Evolutionary conservation across 2,888 invertebrate species (phyloP).

Genomic region (Caenorhabditis zanzibari): DNA sequence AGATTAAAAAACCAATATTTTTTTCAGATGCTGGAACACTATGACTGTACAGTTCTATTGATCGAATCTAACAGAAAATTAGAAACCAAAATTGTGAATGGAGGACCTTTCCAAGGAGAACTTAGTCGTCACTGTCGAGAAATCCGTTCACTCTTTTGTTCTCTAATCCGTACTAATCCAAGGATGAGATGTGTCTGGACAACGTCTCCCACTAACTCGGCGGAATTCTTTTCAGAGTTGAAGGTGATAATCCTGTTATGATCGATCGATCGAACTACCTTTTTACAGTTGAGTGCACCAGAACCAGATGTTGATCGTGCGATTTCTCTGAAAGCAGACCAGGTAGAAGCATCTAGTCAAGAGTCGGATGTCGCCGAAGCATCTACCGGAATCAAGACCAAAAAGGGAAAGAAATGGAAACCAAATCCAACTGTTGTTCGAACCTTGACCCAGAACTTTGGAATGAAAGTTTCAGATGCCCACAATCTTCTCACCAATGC

Average conservation of each 20-base stretch:
- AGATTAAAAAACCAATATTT: neutral
- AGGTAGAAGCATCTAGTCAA: constrained; percentile 50
- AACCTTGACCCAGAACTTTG: constrained; percentile 59
- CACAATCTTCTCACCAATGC: constrained; percentile 44
- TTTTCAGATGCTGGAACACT: constrained; percentile 81
- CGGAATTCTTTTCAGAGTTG: constrained; percentile 95
- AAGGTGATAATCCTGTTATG: constrained; percentile 87
- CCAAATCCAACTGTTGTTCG: constrained; percentile 70
- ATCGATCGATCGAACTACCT: neutral
- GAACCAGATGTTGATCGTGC: constrained; percentile 75
- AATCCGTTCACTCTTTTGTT: constrained; percentile 86
- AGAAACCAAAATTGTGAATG: constrained; percentile 79
- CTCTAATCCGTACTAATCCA: constrained; percentile 96
- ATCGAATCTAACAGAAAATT: constrained; percentile 81
- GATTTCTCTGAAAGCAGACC: constrained; percentile 69
- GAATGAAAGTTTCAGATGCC: constrained; percentile 50
- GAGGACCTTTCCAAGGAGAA: constrained; percentile 83
- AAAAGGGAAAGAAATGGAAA: constrained; percentile 63
- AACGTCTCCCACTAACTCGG: constrained; percentile 95
- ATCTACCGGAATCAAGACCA: constrained; percentile 17
- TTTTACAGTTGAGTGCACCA: constrained; percentile 64
- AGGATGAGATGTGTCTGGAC: constrained; percentile 95
- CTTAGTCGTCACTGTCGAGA: constrained; percentile 79
- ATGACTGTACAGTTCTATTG: constrained; percentile 77
- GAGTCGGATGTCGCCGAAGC: constrained; percentile 21